A percentile compares a stretch with the other conserved stretches of the same genome.
Conservation (phyloP, 2,797 vertebrate genomes). For the Champsocephalus gunnari region DNA sequence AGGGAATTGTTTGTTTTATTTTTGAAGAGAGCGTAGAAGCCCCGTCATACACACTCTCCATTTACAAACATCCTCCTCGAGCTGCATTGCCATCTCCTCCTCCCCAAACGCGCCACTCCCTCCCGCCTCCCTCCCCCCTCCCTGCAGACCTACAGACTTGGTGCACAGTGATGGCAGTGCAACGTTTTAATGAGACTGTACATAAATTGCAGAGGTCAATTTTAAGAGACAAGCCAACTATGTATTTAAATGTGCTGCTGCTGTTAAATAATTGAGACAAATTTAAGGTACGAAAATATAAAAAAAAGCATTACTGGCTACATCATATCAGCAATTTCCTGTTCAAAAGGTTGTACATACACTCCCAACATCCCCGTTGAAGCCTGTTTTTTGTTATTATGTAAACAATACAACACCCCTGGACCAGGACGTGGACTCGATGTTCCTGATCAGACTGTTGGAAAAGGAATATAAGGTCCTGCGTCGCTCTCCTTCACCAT, state of each 20-base stretch:
- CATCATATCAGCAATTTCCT: constrained; percentile 90
- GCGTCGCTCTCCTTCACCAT: constrained; percentile 90
- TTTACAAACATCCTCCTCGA: constrained; percentile 47
- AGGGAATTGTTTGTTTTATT: constrained; percentile 73
- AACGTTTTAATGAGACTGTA: constrained; percentile 91
- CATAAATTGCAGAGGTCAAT: constrained; percentile 95
- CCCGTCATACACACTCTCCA: constrained; percentile 54
- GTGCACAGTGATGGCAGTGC: constrained; percentile 70
- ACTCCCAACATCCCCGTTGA: constrained; percentile 90
- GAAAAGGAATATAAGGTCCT: constrained; percentile 89
- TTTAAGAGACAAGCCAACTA: constrained; percentile 94
- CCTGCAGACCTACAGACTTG: constrained; percentile 78
- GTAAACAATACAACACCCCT: constrained; percentile 92
- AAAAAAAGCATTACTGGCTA: constrained; percentile 83
- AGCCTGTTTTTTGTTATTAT: constrained; percentile 85
- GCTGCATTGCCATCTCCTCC: constrained; percentile 56
- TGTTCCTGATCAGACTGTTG: constrained; percentile 91
- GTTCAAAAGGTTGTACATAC: constrained; percentile 96
- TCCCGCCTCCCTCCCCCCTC: constrained; percentile 20
- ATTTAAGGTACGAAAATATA: constrained; percentile 75
- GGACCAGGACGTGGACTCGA: constrained; percentile 92
- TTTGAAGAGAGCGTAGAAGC: constrained; percentile 69
- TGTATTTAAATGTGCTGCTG: constrained; percentile 98
- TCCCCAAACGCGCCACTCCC: constrained; percentile 64
- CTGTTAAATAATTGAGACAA: constrained; percentile 89